Evolutionary conservation across 37 sponge, comb jelly and placozoan species (phyloP).

Genomic region (Geodia barretti): DNA sequence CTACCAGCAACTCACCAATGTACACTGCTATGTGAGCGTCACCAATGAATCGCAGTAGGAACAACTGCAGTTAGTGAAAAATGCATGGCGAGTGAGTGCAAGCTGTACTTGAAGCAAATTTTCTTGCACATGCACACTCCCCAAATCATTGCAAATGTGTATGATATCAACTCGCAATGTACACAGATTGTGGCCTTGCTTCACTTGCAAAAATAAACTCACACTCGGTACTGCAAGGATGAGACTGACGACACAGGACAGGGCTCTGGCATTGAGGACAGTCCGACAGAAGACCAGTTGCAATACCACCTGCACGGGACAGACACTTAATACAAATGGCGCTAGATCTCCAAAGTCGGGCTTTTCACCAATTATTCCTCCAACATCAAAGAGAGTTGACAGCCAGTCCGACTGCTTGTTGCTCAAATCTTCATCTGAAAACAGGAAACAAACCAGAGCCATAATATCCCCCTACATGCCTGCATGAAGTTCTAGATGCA

Average conservation of each 20-base stretch:
- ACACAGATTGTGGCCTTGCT: not conserved
- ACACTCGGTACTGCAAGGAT: constrained; percentile 64
- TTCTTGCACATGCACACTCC: not conserved
- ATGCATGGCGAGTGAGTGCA: not conserved
- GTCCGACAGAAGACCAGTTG: constrained; percentile 70
- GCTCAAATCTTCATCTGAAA: constrained; percentile 19
- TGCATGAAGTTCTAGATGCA: no score
- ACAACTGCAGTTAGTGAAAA: constrained; percentile 34
- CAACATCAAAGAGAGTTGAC: constrained; percentile 80
- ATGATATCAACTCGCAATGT: not conserved
- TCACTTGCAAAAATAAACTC: constrained; percentile 7
- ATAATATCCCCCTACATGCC: no score
- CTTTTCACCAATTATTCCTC: constrained; percentile 74
- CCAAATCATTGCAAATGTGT: not conserved
- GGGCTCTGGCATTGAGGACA: constrained; percentile 59
- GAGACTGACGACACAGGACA: constrained; percentile 46
- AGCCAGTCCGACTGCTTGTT: constrained; percentile 59
- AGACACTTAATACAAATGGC: not conserved
- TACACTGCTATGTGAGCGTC: constrained; percentile 7
- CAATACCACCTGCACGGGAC: constrained; percentile 56
- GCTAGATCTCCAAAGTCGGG: no score
- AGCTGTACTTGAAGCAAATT: not conserved
- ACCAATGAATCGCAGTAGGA: constrained; percentile 17
- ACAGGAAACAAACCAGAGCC: not conserved
- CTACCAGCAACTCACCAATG: not conserved